Percentiles rank a stretch among this genome's conserved stretches.
phyloP scores from a whole-genome alignment of 2,113 vertebrate species.

The Pygoscelis antarcticus region DNA sequence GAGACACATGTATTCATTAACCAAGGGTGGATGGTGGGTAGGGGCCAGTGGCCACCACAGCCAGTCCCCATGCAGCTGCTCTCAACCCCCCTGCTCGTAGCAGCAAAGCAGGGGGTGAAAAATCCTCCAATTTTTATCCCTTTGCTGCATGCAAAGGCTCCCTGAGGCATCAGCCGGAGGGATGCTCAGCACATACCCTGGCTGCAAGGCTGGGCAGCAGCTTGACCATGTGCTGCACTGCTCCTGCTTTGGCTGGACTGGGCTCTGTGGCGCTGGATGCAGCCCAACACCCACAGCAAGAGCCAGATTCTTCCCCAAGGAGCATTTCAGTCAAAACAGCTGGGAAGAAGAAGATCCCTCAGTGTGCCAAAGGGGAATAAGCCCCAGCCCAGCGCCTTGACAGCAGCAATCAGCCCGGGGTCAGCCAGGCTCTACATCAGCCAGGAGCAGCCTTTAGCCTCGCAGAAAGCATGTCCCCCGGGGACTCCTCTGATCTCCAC shows the following conservation, averaged over 20 bases:
- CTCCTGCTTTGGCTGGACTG: rapidly evolving
- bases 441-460: background rate
- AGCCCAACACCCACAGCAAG: background rate
- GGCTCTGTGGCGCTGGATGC: background rate
- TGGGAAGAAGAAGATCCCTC: background rate
- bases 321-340: background rate
- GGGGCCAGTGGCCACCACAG: background rate
- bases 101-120: background rate
- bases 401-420: rapidly evolving
- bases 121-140: background rate
- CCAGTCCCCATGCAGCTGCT: rapidly evolving
- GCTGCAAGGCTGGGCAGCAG: background rate
- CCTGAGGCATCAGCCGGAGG: background rate
- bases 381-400: background rate
- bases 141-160: background rate
- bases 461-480: rapidly evolving
- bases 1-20: background rate
- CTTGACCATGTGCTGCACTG: rapidly evolving
- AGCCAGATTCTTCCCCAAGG: background rate
- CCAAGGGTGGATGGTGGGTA: rapidly evolving
- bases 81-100: background rate
- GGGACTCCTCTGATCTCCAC: background rate
- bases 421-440: rapidly evolving
- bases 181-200: background rate
- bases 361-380: rapidly evolving